These are phyloP conservation scores for Pelvicachromis taeniatus DNA, from an alignment of 2,113 vertebrate genomes.

Conservation along the genomic window DNA sequence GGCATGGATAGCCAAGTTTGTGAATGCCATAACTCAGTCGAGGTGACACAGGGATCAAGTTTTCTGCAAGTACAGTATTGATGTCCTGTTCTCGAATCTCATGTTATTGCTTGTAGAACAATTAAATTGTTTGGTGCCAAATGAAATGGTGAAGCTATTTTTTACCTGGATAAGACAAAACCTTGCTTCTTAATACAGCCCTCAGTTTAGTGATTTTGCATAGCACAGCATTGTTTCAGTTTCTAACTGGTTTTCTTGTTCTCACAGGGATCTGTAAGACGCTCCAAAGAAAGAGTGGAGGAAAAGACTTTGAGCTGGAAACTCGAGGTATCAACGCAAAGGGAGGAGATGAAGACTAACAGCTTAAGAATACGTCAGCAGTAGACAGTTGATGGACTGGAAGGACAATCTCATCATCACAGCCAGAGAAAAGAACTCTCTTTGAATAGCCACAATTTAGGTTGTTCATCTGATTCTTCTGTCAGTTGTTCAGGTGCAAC, in stretches of 20 bases:
- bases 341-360: not conserved
- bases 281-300: not conserved
- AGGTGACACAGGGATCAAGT: not conserved
- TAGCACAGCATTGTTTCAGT: not conserved
- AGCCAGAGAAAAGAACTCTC: not conserved
- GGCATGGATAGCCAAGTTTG: too few relatives aligned
- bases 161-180: not conserved
- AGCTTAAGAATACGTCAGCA: not conserved
- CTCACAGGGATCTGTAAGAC: not conserved
- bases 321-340: not conserved
- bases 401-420: not conserved
- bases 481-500: not conserved
- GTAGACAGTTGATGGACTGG: not conserved
- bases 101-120: not conserved
- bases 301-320: not conserved
- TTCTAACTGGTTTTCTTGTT: not conserved
- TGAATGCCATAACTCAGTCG: too few relatives aligned
- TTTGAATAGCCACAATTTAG: not conserved
- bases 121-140: not conserved
- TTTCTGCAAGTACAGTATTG: not conserved
- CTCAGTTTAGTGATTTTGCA: not conserved
- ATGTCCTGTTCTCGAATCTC: not conserved
- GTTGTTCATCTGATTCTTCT: not conserved
- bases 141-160: not conserved
- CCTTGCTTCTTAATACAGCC: not conserved